Conservation (phyloP, 1,140 invertebrate genomes). For the Panagrolaimus sp. region DNA sequence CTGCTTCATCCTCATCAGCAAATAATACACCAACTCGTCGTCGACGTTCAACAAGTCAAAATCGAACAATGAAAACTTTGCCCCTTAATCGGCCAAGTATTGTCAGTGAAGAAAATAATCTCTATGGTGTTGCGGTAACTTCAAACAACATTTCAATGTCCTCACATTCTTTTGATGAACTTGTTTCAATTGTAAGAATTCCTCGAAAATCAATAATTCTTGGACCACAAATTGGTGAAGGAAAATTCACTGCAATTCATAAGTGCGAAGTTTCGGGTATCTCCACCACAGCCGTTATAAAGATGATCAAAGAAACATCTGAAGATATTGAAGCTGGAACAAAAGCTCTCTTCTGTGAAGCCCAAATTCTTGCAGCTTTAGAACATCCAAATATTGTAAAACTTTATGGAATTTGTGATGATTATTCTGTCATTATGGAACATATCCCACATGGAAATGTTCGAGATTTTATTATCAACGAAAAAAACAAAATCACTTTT, state of each 20-base stretch:
- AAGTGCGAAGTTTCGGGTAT: not conserved
- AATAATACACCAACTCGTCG: not conserved
- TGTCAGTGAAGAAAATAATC: not conserved
- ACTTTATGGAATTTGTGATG: slow-evolving; percentile 33
- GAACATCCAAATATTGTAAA: slow-evolving; percentile 21
- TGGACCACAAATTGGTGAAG: slow-evolving; percentile 32
- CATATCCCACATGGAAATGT: slow-evolving; percentile 26
- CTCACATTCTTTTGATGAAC: too few relatives aligned
- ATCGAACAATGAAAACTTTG: not conserved
- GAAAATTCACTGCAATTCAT: slow-evolving; percentile 32
- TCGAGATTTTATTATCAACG: slow-evolving; percentile 13
- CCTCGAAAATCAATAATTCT: not conserved
- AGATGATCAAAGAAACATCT: slow-evolving; percentile 16
- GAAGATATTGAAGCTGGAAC: slow-evolving; percentile 23
- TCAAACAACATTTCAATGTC: too few relatives aligned
- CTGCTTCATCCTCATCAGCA: too few relatives aligned
- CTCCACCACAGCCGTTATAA: slow-evolving; percentile 18
- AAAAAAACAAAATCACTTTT: slow-evolving; percentile 1
- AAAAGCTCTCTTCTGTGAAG: slow-evolving; percentile 29
- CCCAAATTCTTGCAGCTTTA: slow-evolving; percentile 9
- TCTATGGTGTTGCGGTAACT: too few relatives aligned
- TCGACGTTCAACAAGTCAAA: not conserved
- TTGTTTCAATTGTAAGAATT: not conserved
- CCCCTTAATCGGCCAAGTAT: slow-evolving; percentile 1
- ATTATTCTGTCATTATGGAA: slow-evolving; percentile 29